These are phyloP conservation scores for Holotrichia oblita DNA, from an alignment of 1,140 invertebrate genomes.

Conservation along the genomic window DNA sequence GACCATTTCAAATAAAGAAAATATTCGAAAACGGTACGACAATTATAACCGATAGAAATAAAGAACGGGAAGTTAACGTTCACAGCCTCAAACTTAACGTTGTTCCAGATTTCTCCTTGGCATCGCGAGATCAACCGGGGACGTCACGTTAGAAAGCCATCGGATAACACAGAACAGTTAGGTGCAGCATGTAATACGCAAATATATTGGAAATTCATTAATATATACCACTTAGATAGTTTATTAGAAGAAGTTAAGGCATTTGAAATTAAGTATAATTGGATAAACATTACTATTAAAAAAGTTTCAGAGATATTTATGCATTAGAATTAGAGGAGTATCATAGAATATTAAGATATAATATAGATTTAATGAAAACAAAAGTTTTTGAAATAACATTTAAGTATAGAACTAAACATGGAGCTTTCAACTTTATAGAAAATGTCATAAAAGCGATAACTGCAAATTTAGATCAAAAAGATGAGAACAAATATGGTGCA, in stretches of 20 bases:
- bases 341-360: not conserved
- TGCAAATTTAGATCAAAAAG: not conserved
- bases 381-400: not conserved
- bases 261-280: too few species aligned
- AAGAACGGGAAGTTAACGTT: constrained; percentile 8
- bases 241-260: too few species aligned
- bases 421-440: too few species aligned
- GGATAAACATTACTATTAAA: too few species aligned
- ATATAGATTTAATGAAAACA: not conserved
- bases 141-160: not conserved
- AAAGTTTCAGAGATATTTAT: too few species aligned
- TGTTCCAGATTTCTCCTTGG: constrained; percentile 23
- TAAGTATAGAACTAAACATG: not conserved
- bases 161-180: not conserved
- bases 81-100: not conserved
- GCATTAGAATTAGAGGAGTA: too few species aligned
- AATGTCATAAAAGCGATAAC: not conserved
- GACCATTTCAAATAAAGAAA: constrained; percentile 13
- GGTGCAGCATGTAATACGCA: not conserved
- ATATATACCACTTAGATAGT: not conserved
- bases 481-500: not conserved
- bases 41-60: not conserved
- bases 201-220: not conserved
- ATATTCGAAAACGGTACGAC: too few species aligned
- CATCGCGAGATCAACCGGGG: constrained; percentile 9